Evolutionary conservation across 2,888 invertebrate genomes (phyloP).

Genomic region (Cryptus viduatorius): DNA sequence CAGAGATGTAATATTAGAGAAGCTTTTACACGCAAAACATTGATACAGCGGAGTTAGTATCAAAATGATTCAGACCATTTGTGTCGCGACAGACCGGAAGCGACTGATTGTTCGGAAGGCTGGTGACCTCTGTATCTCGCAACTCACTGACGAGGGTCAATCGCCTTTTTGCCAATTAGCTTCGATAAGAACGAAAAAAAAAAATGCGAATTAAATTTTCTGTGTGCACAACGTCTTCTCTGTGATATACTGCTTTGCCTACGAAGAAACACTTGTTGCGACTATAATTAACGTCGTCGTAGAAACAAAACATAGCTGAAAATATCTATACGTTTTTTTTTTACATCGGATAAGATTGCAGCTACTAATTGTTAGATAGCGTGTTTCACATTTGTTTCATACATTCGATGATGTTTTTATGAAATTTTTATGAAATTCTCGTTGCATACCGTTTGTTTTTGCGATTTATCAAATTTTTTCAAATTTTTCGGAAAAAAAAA

Average conservation of each 20-base stretch:
- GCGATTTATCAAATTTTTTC: not conserved
- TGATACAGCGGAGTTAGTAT: constrained; percentile 71
- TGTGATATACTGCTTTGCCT: not conserved
- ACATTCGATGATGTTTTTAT: not conserved
- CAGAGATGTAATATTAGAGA: not conserved
- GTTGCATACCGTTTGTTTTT: no score
- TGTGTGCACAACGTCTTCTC: not conserved
- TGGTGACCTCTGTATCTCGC: constrained; percentile 80
- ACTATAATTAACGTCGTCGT: not conserved
- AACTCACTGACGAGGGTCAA: constrained; percentile 75
- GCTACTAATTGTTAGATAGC: no score
- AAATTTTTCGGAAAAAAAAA: not conserved
- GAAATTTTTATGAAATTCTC: no score
- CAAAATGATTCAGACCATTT: constrained; percentile 81
- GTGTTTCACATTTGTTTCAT: not conserved
- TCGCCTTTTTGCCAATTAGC: constrained; percentile 81
- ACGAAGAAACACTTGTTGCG: not conserved
- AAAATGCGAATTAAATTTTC: no score
- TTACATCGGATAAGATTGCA: not conserved
- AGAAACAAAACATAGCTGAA: not conserved
- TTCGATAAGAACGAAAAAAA: constrained; percentile 49
- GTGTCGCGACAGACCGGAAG: constrained; percentile 81
- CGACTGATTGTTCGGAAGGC: constrained; percentile 82
- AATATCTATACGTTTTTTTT: not conserved
- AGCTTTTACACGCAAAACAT: constrained; percentile 34